Percentiles rank a stretch among this genome's conserved stretches.
These are phyloP conservation scores for Drosophila persimilis DNA, from an alignment of 1,140 invertebrate genomes.

Conservation along the genomic window DNA sequence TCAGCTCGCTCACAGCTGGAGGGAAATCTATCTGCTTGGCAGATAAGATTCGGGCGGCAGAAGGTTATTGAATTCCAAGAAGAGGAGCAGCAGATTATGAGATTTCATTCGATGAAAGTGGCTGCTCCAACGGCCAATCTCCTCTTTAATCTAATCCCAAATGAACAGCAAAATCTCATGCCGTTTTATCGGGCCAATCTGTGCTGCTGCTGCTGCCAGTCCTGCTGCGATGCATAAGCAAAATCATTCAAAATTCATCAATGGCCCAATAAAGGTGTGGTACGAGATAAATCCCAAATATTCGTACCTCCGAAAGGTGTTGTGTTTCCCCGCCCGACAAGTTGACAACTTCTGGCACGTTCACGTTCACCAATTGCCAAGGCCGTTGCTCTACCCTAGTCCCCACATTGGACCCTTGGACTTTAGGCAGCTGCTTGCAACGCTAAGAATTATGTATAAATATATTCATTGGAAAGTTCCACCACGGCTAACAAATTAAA, in stretches of 20 bases:
- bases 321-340: slow-evolving; percentile 3
- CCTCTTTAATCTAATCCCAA: neutral
- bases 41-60: slow-evolving; percentile 30
- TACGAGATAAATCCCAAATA: slow-evolving; percentile 34
- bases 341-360: slow-evolving; percentile 39
- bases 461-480: too few relatives aligned
- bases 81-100: neutral
- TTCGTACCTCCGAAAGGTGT: slow-evolving; percentile 17
- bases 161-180: slow-evolving; percentile 1
- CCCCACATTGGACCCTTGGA: too few relatives aligned
- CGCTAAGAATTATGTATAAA: too few relatives aligned
- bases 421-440: too few relatives aligned
- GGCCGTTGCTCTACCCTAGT: slow-evolving; percentile 2
- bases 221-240: slow-evolving; percentile 13
- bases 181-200: slow-evolving; percentile 31
- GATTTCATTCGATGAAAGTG: neutral
- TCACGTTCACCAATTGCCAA: slow-evolving; percentile 30
- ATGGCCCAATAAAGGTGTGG: slow-evolving; percentile 28
- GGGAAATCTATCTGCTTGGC: slow-evolving; percentile 33
- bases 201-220: neutral
- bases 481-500: too few relatives aligned
- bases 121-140: slow-evolving; percentile 21
- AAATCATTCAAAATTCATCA: slow-evolving; percentile 50
- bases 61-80: slow-evolving; percentile 32
- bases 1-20: slow-evolving; percentile 30